Base-by-base conservation (phyloP, 2,797 vertebrate genomes). In the Borostomias antarcticus region DNA sequence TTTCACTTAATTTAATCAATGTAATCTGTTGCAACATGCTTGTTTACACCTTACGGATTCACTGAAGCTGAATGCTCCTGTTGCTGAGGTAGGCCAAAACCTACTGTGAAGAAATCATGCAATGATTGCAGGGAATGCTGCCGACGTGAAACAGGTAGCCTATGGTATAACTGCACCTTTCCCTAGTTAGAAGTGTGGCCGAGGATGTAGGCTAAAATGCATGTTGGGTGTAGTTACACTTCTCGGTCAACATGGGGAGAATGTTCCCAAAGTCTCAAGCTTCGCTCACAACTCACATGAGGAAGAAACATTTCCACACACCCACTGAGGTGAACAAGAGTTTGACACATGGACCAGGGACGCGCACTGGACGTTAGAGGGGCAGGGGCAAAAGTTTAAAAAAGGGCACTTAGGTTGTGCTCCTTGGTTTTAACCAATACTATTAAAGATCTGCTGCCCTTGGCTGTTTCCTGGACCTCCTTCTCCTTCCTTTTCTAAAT, bases 1-100 rank as follows among this genome's bases (percentile, higher is more conserved):
- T 45, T 13, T 17, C 32, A 13, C 21, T 30, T 28, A 25, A 15
- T 26, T 19, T 59, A 43, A 53, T 40, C 2, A 26, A 58, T 43
- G 40, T 1, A 70, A 72, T 81, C 33, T 88, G 83, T 74, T 47
- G 59, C 1, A 2, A 73, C 84, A 64, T 72, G 85, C 81, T 77
- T 68, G 58, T 17, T 54, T 25, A 64, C n/a, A 17, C 6, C 48
- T 8, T 26, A 66, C 57, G 28, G 13, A 64, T 9, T 5, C 32
- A 59, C 61, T 62, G 63, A 48, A 33, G 43, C 6, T 26, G 53
- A 63, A 45, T n/a, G 26, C 17, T 61, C 8, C 29, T 25, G 23
- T 62, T 51, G 45, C 50, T 69, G 19, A 45, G 17, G n/a, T n/a
- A 45, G 40, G 17, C n/a, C 15, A 17, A 15, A n/a, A 45, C 15